Evolutionary conservation across 2,888 invertebrate genomes (phyloP).

Genomic region (Antheraea yamamai): DNA sequence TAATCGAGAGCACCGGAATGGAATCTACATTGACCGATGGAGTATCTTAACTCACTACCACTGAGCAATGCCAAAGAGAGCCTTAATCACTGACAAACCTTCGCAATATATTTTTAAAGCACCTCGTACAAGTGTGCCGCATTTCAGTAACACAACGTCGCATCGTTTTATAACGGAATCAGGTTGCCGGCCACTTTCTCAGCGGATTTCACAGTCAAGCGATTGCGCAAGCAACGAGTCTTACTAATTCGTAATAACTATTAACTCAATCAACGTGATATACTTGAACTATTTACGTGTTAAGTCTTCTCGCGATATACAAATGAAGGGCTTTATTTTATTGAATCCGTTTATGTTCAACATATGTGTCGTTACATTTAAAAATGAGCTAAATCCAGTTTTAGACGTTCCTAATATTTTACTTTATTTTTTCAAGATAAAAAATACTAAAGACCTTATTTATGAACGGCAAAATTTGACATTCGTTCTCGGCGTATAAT

Average conservation of each 20-base stretch:
- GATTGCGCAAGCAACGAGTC: slow-evolving; percentile 33
- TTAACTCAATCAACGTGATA: slow-evolving; percentile 8
- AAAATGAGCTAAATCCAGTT: too few relatives aligned
- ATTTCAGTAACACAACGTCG: slow-evolving; percentile 3
- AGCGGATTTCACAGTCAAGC: slow-evolving; percentile 32
- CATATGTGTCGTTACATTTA: not conserved
- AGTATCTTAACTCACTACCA: too few relatives aligned
- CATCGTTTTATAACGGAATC: slow-evolving; percentile 16
- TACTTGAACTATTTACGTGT: slow-evolving; percentile 7
- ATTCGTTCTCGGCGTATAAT: too few relatives aligned
- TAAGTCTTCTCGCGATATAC: not conserved
- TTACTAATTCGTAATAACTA: slow-evolving; percentile 19
- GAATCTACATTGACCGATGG: too few relatives aligned
- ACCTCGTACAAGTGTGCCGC: slow-evolving; percentile 2
- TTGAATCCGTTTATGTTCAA: not conserved
- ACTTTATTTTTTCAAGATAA: too few relatives aligned
- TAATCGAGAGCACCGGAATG: too few relatives aligned
- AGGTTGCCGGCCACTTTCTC: slow-evolving; percentile 35
- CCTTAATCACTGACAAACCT: not conserved
- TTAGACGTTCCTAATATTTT: too few relatives aligned
- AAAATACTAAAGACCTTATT: too few relatives aligned
- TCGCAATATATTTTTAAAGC: not conserved
- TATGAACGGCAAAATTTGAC: too few relatives aligned
- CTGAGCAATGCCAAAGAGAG: not conserved
- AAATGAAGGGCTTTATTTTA: not conserved